Evolutionary conservation across 2,113 vertebrate genomes (phyloP).

Genomic region (Nothoprocta perdicaria): DNA sequence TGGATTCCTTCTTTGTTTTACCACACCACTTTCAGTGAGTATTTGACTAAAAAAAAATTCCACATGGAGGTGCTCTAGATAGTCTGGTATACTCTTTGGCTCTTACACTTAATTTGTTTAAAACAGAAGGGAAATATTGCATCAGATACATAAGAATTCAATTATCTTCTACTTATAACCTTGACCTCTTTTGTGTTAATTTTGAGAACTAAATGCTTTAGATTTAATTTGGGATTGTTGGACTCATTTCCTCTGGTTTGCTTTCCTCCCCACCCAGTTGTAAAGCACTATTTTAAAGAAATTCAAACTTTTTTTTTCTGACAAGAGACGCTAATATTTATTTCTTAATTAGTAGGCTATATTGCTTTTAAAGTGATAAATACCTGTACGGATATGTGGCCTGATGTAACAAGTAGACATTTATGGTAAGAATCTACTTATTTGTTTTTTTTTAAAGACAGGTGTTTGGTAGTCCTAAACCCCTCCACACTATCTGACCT

Average conservation of each 20-base stretch:
- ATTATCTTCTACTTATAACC: neutral
- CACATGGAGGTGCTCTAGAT: neutral
- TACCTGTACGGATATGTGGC: neutral
- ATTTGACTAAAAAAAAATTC: neutral
- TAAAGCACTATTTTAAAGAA: neutral
- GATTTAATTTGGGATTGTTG: slow-evolving; percentile 32
- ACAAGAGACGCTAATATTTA: neutral
- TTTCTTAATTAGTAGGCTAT: neutral
- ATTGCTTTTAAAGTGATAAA: neutral
- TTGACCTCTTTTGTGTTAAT: slow-evolving; percentile 49
- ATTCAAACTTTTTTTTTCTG: slow-evolving; percentile 14
- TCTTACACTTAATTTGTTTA: neutral
- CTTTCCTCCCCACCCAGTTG: slow-evolving; percentile 36
- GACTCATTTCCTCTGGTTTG: slow-evolving; percentile 36
- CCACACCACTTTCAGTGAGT: neutral
- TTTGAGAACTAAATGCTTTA: slow-evolving; percentile 38
- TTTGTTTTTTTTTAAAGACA: no score
- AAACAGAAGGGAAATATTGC: slow-evolving; percentile 2
- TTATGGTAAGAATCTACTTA: neutral
- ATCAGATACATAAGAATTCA: neutral
- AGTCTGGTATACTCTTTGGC: neutral
- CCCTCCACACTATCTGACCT: neutral
- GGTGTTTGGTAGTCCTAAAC: neutral
- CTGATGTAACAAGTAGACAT: neutral
- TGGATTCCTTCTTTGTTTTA: neutral